Evolutionary conservation across 1,140 invertebrate genomes (phyloP).

Genomic region (Eriocheir sinensis): DNA sequence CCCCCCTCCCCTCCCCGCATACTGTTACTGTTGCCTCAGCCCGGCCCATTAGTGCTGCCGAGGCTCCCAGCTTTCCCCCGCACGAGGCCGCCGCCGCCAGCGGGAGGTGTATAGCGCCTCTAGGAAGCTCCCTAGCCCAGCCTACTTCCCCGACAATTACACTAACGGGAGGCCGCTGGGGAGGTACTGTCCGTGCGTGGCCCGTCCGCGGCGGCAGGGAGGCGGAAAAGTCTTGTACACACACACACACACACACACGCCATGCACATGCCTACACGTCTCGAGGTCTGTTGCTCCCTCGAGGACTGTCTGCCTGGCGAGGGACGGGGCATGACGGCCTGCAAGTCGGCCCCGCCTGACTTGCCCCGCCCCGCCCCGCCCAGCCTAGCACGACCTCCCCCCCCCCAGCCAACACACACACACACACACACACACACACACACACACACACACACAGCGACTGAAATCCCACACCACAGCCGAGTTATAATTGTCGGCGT

Average conservation of each 20-base stretch:
- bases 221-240: not conserved
- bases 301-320: not conserved
- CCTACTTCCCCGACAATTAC: conserved; percentile 23
- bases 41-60: not conserved
- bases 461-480: not conserved
- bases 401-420: too few species aligned
- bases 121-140: conserved; percentile 2
- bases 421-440: too few species aligned
- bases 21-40: not conserved
- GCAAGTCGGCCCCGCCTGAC: not conserved
- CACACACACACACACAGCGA: too few species aligned
- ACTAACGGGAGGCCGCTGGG: too few species aligned
- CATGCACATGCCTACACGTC: not conserved
- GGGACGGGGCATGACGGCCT: not conserved
- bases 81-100: not conserved
- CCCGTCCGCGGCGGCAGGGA: not conserved
- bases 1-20: not conserved
- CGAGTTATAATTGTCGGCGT: not conserved
- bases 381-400: not conserved
- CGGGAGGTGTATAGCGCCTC: not conserved
- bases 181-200: not conserved
- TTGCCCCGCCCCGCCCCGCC: not conserved
- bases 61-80: not conserved
- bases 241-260: not conserved
- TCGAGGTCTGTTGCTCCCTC: not conserved